Conservation (phyloP, 2,797 vertebrate genomes). For the Petrocephalus schoutedeni region DNA sequence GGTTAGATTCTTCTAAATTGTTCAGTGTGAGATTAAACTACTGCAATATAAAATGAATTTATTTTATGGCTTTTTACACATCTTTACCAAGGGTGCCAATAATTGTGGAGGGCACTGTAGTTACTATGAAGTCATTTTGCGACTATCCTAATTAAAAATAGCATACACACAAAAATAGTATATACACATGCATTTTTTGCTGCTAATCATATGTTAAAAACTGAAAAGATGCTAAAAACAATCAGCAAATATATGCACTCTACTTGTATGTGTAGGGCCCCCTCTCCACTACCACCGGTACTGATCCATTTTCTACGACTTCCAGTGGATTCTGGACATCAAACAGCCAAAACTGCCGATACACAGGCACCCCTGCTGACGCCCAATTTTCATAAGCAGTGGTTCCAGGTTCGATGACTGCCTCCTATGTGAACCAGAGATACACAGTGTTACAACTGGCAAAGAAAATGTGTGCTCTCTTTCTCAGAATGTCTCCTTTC, state of each 20-base stretch:
- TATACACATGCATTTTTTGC: not conserved
- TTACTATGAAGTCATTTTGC: not conserved
- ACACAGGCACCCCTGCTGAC: slow-evolving; percentile 64
- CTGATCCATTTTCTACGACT: slow-evolving; percentile 51
- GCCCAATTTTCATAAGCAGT: slow-evolving; percentile 79
- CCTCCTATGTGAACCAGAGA: slow-evolving; percentile 60
- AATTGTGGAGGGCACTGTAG: not conserved
- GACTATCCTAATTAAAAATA: not conserved
- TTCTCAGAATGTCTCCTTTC: not conserved
- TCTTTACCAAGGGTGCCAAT: too few relatives aligned
- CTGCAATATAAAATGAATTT: too few relatives aligned
- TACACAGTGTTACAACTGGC: not conserved
- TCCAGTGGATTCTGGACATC: slow-evolving; percentile 74
- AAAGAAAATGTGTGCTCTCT: not conserved
- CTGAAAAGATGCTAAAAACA: not conserved
- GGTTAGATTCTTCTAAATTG: too few relatives aligned
- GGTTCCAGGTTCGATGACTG: slow-evolving; percentile 76
- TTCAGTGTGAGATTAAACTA: too few relatives aligned
- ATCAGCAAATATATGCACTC: not conserved
- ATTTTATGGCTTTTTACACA: too few relatives aligned
- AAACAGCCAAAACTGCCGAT: slow-evolving; percentile 88
- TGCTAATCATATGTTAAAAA: not conserved
- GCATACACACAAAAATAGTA: not conserved
- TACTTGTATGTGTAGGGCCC: slow-evolving; percentile 91
- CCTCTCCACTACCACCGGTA: slow-evolving; percentile 68